Base-by-base conservation (phyloP, 2,888 invertebrate genomes). In the Gari tellinella region DNA sequence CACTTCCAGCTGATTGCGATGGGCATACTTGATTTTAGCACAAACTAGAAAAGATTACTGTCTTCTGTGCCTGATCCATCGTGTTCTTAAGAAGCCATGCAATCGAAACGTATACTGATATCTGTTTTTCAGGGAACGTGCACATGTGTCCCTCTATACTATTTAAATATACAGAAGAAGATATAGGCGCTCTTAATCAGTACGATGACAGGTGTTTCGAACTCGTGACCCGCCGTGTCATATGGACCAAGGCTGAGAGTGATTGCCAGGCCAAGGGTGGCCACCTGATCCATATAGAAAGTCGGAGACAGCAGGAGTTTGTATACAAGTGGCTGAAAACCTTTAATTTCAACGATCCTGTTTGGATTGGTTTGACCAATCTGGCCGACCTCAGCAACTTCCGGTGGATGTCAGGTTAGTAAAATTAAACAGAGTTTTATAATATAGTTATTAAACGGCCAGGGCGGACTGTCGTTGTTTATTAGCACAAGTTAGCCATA, bases 231-330 rank as follows among this genome's bases (percentile, higher is more conserved):
- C 23, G 37, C 38, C 31, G 45, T 19, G 23, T 48, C 14, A 60
- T 49, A n/a, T 63, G 63, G 63, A 53, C 43, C 14, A 38, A 53
- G 21, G 63, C 63, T 12, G 63, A 63, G 21, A n/a, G 46, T 5
- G 55, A 63, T 25, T 63, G 63, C 23, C 45, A 21, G 19, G 55
- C 45, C 2, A 63, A 63, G 25, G 55, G 46, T 0, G 63, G 63
- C 7, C 53, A 63, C 38, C 31, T 63, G 1, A 12, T 63, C 1
- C 21, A 31, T 10, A 45, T 63, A 1, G 31, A 46, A 1, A 46
- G 26, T 10, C 8, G 2, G 7, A 21, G 12, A 7, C 46, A 53
- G 15, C 53, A 53, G 37, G 45, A 55, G 5, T 63, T 45, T 23
- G 53, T 63, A 5, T 55, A 55, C 31, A 31, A 14, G 12, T 57